Evolutionary conservation across 2,888 invertebrate species (phyloP).

Genomic region (Ligdia adustata): DNA sequence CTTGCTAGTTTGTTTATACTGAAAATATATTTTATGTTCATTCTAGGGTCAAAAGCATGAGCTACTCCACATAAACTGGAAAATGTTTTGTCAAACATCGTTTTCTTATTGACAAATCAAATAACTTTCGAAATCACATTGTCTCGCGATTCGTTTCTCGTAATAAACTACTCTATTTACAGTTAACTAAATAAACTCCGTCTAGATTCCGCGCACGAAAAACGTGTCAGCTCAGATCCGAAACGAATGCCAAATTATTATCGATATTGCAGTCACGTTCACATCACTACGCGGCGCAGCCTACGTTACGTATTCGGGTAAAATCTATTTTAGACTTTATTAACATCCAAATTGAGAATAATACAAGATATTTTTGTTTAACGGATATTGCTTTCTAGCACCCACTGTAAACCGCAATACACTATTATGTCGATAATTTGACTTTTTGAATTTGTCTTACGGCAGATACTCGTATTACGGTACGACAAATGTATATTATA

Average conservation of each 20-base stretch:
- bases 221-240: slow-evolving; percentile 52
- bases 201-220: slow-evolving; percentile 56
- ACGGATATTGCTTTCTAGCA: slow-evolving; percentile 41
- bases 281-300: slow-evolving; percentile 49
- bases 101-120: slow-evolving; percentile 11
- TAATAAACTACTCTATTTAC: slow-evolving; percentile 37
- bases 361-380: slow-evolving; percentile 19
- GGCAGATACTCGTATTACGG: slow-evolving; percentile 1
- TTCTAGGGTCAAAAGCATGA: no score
- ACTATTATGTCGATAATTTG: slow-evolving; percentile 8
- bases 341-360: slow-evolving; percentile 11
- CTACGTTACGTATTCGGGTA: slow-evolving; percentile 37
- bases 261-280: slow-evolving; percentile 63
- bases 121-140: slow-evolving; percentile 6
- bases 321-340: slow-evolving; percentile 34
- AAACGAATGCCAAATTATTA: slow-evolving; percentile 48
- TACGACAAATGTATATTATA: no score
- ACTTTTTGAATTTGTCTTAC: not conserved
- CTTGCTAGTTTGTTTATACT: no score
- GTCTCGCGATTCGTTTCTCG: slow-evolving; percentile 2
- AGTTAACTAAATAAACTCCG: slow-evolving; percentile 38
- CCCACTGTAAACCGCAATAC: slow-evolving; percentile 29
- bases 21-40: no score
- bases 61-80: no score
- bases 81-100: no score